Conservation (phyloP, 2,113 vertebrate species). For the Eretmochelys imbricata region DNA sequence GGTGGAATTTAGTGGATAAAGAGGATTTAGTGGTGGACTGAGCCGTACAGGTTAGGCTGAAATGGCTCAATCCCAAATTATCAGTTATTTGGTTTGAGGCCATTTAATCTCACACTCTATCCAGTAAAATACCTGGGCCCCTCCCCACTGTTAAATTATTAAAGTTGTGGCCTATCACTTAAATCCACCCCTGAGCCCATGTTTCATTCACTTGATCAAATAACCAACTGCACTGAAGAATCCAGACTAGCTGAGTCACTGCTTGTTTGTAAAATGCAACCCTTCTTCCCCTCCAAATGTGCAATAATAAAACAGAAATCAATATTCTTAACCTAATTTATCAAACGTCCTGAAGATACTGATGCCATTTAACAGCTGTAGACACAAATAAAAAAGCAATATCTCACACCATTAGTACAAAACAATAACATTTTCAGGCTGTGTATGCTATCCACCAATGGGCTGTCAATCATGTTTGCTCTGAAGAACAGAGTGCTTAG, state of each 20-base stretch:
- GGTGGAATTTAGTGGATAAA: neutral
- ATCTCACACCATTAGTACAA: neutral
- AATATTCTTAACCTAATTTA: slow-evolving; percentile 51
- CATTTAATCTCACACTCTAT: slow-evolving; percentile 13
- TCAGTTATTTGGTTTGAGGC: neutral
- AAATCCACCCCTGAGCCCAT: slow-evolving; percentile 54
- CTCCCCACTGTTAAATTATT: slow-evolving; percentile 47
- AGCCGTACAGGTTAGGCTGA: neutral
- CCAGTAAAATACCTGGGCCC: slow-evolving; percentile 12
- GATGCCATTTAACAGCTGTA: slow-evolving; percentile 52
- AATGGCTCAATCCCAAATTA: slow-evolving; percentile 11
- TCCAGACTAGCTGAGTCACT: slow-evolving; percentile 31
- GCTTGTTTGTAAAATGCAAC: slow-evolving; percentile 30
- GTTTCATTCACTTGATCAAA: slow-evolving; percentile 63
- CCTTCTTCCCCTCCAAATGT: slow-evolving; percentile 33
- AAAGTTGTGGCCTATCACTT: slow-evolving; percentile 46
- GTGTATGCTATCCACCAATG: slow-evolving; percentile 15
- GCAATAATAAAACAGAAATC: slow-evolving; percentile 55
- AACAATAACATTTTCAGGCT: slow-evolving; percentile 42
- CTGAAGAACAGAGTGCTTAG: slow-evolving; percentile 4
- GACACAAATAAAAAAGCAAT: slow-evolving; percentile 48
- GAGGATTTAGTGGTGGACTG: neutral
- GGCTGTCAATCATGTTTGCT: slow-evolving; percentile 46
- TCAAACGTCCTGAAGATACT: slow-evolving; percentile 35
- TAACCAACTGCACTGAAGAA: neutral